Conservation (phyloP, 2,113 vertebrate genomes). For the Scomber japonicus region DNA sequence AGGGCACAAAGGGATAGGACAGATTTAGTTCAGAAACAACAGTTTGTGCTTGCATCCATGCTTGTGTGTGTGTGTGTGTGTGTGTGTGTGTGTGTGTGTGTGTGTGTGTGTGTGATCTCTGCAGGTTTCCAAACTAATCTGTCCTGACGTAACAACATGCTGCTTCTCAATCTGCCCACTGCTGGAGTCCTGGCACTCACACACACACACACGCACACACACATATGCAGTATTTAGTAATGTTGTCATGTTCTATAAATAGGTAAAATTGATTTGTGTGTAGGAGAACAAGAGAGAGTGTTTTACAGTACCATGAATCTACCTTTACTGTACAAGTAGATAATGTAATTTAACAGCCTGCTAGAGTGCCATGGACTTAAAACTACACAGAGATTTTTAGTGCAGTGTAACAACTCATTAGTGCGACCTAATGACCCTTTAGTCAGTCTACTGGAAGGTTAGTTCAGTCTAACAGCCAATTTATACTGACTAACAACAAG, state of each 20-base stretch:
- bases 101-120: conserved; percentile 21
- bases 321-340: conserved; percentile 36
- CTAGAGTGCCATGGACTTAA: not conserved
- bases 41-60: conserved; percentile 21
- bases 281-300: conserved; percentile 47
- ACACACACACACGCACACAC: conserved; percentile 42
- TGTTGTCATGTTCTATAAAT: conserved; percentile 73
- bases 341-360: conserved; percentile 3
- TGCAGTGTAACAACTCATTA: not conserved
- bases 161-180: conserved; percentile 80
- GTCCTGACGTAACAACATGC: conserved; percentile 77
- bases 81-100: conserved; percentile 8
- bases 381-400: not conserved
- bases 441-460: not conserved
- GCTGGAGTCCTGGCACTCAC: conserved; percentile 65
- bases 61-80: not conserved
- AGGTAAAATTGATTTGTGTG: conserved; percentile 73
- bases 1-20: not conserved
- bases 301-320: conserved; percentile 50
- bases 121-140: conserved; percentile 77
- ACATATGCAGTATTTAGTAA: conserved; percentile 49
- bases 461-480: not conserved
- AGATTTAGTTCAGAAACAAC: conserved; percentile 47
- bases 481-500: not conserved
- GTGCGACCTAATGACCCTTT: not conserved